Base-by-base conservation (phyloP, 37 sponge, comb jelly and placozoan genomes). In the Beroe ovata region DNA sequence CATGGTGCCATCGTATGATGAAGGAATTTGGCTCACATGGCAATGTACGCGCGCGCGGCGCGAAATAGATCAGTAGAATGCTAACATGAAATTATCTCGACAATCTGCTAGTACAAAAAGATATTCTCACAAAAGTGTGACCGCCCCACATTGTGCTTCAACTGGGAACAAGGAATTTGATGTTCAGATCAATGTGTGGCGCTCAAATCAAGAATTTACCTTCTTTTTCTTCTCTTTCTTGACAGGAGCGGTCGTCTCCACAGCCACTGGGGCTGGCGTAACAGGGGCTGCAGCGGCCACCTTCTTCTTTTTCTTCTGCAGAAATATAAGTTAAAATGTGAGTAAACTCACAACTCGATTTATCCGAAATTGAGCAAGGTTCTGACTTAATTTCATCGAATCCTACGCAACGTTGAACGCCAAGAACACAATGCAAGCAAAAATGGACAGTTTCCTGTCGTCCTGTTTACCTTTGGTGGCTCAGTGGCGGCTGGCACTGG, bases 61-160 rank as follows among this genome's bases (percentile, higher is more conserved):
- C 26, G 33, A 77, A 77, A 39, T 11, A 39, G 14, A 77, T 8
- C 84, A 77, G 84, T 39, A 42, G 34, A 42, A 25, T 39, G 84
- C 38, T 77, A 39, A 77, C 84, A 77, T 42, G 16, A 8, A 32
- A 19, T 4, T 23, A 1, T 77, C 54, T 38, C 41, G 2, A 42
- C 47, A 20, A 0, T 4, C 41, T 40, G 84, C 84, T 77, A 77
- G 84, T 77, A 21, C 29, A 77, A 77, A 77, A 77, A 77, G 84
- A 77, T 38, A 54, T 23, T n/a, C 22, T 11, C 0, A 18, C 18
- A 14, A 77, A 77, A 39, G 41, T 77, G 84, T 77, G 84, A 77
- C 84, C 84, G 84, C 63, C 23, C 29, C 28, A 28, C 63, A n/a
- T n/a, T n/a, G n/a, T n/a, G n/a, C 59, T 18, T 19, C 59, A 62